These are phyloP conservation scores for Acromyrmex heyeri DNA, from an alignment of 1,140 invertebrate genomes.

Conservation along the genomic window DNA sequence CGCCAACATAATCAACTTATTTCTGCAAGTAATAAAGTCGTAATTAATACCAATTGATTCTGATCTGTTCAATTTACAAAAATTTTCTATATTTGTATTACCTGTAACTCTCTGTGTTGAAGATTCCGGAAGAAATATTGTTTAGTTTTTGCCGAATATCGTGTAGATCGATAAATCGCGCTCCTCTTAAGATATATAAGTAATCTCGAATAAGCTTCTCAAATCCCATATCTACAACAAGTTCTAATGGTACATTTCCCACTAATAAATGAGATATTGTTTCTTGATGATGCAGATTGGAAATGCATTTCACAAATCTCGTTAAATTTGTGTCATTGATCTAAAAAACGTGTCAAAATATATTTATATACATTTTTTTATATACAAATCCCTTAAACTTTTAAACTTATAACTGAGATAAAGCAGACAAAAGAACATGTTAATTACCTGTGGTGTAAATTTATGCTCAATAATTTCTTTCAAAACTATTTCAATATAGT, in stretches of 20 bases:
- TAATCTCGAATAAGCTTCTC: conserved; percentile 83
- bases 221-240: conserved; percentile 81
- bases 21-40: conserved; percentile 68
- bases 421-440: background rate
- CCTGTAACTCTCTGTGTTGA: conserved; percentile 76
- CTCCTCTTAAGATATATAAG: conserved; percentile 76
- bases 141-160: conserved; percentile 75
- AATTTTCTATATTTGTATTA: conserved; percentile 49
- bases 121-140: conserved; percentile 67
- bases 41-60: conserved; percentile 8
- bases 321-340: conserved; percentile 77
- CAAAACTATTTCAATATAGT: conserved; percentile 76
- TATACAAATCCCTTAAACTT: background rate
- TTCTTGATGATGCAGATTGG: conserved; percentile 67
- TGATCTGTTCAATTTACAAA: conserved; percentile 11
- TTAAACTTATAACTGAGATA: background rate
- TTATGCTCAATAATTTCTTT: conserved; percentile 68
- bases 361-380: too few relatives aligned
- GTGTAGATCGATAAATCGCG: conserved; percentile 73
- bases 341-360: conserved; percentile 59
- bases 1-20: conserved; percentile 75
- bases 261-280: conserved; percentile 67
- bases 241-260: conserved; percentile 79
- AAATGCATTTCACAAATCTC: conserved; percentile 75
- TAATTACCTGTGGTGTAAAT: conserved; percentile 62